phyloP scores from a whole-genome alignment of 2,797 vertebrate genomes.

The Hylomyscus alleni region DNA sequence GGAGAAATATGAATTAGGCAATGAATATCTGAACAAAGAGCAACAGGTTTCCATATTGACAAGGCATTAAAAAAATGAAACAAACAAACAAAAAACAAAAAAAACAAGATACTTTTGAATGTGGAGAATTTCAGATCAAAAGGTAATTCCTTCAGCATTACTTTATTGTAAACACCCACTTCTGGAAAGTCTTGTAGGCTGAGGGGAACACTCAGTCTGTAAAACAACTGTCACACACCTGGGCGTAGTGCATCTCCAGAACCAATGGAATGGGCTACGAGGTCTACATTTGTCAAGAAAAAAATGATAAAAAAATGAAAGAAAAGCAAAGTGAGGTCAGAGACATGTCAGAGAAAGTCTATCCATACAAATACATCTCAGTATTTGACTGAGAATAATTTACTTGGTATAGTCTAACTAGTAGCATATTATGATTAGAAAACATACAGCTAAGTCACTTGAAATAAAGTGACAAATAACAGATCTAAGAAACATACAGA shows the following conservation, averaged over 20 bases:
- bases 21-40: slow-evolving; percentile 42
- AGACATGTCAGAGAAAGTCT: slow-evolving; percentile 42
- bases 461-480: slow-evolving; percentile 58
- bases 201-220: not conserved
- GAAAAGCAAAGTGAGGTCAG: slow-evolving; percentile 56
- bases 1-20: not conserved
- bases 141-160: not conserved
- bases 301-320: too few species aligned
- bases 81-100: too few species aligned
- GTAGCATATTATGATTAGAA: slow-evolving; percentile 34
- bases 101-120: slow-evolving; percentile 47
- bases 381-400: slow-evolving; percentile 16
- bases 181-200: not conserved
- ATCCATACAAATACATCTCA: not conserved
- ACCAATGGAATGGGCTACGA: not conserved
- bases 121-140: not conserved
- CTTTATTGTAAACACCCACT: not conserved
- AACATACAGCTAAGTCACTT: slow-evolving; percentile 1
- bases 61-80: slow-evolving; percentile 27
- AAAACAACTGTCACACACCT: not conserved
- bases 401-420: slow-evolving; percentile 19
- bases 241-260: not conserved
- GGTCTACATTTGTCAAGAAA: slow-evolving; percentile 39
- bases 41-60: not conserved
- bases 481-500: not conserved